Evolutionary conservation across 2,888 invertebrate genomes (phyloP), one percentile per base, ranked within the genome.

Genomic region (Omphaloscelis lunosa): DNA sequence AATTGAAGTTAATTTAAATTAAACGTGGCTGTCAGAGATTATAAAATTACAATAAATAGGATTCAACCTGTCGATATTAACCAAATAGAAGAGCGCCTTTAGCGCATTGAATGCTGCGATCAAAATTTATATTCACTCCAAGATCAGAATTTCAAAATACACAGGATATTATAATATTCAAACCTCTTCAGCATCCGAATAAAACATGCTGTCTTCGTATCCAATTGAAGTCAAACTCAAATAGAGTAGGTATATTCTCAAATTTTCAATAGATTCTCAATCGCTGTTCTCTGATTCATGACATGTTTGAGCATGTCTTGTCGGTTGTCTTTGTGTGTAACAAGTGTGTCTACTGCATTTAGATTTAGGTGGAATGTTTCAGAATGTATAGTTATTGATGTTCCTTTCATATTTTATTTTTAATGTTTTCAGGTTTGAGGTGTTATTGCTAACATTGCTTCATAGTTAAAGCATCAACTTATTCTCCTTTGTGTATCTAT

Each of bases 161-260:
- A 63, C 69, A 69, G 17, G 39, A 58, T 72, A 81, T 84, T 84
- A 84, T 78, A 84, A 78, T 84, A 84, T 84, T 84, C 72, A 84
- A 75, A 84, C 77, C 34, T 71, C 72, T 83, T 62, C 74, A 74
- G 80, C 39, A 34, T 73, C 48, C 74, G 80, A 79, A 76, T 82
- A 84, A 84, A 84, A 80, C 83, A 72, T 84, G 79, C 82, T 76
- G 79, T 74, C 82, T 82, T 71, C 84, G 74, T 77, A 77, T 67
- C 65, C 65, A 75, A 79, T 84, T 81, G 76, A 63, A 80, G 85
- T 85, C 85, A 82, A 85, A 75, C 77, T 73, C 72, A 61, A 83
- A 80, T 73, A 45, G 73, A 83, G 72, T 51, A 51, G 51, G 51
- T 77, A 61, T 48, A 67, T 71, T 77, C 65, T 71, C 58, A 71